Evolutionary conservation across 2,113 vertebrate genomes (phyloP).

Genomic region (Coptodon rendalli): DNA sequence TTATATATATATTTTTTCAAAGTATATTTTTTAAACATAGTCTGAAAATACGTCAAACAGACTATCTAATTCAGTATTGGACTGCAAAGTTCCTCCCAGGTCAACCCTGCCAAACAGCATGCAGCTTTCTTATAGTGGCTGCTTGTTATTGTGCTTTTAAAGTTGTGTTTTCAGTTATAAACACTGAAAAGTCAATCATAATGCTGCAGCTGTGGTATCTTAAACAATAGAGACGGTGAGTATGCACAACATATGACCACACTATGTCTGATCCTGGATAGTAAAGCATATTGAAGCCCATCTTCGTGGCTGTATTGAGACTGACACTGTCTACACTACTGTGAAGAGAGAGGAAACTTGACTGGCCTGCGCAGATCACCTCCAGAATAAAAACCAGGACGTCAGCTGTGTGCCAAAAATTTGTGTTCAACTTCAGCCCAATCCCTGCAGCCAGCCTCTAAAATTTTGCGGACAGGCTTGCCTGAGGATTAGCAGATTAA

Average conservation of each 20-base stretch:
- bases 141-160: background rate
- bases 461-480: background rate
- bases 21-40: background rate
- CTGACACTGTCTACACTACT: background rate
- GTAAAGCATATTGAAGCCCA: background rate
- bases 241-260: background rate
- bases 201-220: background rate
- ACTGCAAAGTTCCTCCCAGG: background rate
- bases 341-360: background rate
- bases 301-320: background rate
- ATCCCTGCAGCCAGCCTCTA: background rate
- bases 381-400: background rate
- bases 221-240: background rate
- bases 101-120: background rate
- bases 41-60: background rate
- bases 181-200: background rate
- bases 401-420: background rate
- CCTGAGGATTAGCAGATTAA: background rate
- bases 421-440: background rate
- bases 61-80: background rate
- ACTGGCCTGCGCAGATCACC: background rate
- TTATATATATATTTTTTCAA: too few species aligned
- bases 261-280: background rate
- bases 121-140: background rate
- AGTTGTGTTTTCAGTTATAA: background rate